Evolutionary conservation across 2,113 vertebrate species (phyloP).

Genomic region (Philantomba maxwellii): DNA sequence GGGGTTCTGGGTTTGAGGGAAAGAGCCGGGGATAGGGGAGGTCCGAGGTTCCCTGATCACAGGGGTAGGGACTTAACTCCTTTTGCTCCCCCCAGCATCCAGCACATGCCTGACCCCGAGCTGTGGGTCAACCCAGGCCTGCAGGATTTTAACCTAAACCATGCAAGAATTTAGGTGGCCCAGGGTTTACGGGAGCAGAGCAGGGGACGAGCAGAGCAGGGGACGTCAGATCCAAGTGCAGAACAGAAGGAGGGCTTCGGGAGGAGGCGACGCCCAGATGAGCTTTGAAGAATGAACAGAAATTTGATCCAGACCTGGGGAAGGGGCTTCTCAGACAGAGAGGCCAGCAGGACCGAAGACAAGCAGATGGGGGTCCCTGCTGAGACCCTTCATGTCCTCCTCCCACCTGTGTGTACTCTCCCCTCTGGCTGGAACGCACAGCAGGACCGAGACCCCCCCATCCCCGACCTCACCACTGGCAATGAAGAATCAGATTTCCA

Average conservation of each 20-base stretch:
- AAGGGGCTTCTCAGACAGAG: background rate
- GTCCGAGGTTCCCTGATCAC: too few relatives aligned
- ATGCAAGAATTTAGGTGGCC: too few relatives aligned
- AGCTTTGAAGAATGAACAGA: background rate
- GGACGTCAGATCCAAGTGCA: fast-evolving
- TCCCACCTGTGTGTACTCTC: fast-evolving
- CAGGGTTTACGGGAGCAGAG: background rate
- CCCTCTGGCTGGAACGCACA: fast-evolving
- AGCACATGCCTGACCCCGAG: background rate
- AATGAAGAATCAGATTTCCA: background rate
- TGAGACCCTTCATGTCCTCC: fast-evolving
- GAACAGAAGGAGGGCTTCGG: background rate
- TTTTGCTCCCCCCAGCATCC: fast-evolving
- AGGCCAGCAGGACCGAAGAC: fast-evolving
- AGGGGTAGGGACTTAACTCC: too few relatives aligned
- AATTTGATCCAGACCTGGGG: background rate
- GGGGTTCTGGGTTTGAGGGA: background rate
- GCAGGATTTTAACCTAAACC: background rate
- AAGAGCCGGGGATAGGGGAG: fast-evolving
- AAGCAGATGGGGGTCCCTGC: too few relatives aligned
- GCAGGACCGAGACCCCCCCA: background rate
- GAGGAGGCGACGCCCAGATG: background rate
- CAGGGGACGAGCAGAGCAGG: too few relatives aligned
- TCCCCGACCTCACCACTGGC: fast-evolving
- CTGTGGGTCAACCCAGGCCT: fast-evolving